Evolutionary conservation across 37 sponge, comb jelly and placozoan genomes (phyloP).

Genomic region (Beroe forskalii): DNA sequence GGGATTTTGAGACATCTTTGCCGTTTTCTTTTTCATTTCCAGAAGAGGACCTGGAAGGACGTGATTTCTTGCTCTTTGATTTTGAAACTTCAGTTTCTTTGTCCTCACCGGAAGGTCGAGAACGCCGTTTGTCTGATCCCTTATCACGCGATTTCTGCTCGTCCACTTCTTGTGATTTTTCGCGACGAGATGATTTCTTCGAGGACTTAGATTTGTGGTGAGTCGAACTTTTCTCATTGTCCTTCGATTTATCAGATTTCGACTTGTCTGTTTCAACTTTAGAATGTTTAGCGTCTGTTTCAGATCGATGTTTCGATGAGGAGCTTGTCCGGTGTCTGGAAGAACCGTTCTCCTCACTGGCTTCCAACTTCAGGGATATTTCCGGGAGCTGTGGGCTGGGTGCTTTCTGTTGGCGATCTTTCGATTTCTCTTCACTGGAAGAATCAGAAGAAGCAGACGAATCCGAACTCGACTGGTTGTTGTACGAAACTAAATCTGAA

Average conservation of each 20-base stretch:
- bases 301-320: not conserved
- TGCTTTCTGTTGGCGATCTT: constrained; percentile 4
- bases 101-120: not conserved
- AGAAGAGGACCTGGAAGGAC: not conserved
- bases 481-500: constrained; percentile 58
- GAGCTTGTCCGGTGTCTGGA: not conserved
- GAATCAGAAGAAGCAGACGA: not conserved
- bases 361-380: not conserved
- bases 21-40: constrained; percentile 1
- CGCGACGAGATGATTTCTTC: constrained; percentile 1
- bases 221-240: not conserved
- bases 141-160: not conserved
- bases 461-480: constrained; percentile 13
- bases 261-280: not conserved
- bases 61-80: constrained; percentile 27
- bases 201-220: not conserved
- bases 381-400: not conserved
- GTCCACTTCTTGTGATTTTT: no score
- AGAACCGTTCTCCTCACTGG: not conserved
- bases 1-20: no score
- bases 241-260: not conserved
- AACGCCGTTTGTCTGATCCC: not conserved
- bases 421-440: not conserved
- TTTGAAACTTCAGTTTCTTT: not conserved
- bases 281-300: not conserved